A percentile compares a stretch with the other conserved stretches of the same genome.
Evolutionary conservation across 1,140 invertebrate genomes (phyloP).

Genomic region (Formica exsecta): DNA sequence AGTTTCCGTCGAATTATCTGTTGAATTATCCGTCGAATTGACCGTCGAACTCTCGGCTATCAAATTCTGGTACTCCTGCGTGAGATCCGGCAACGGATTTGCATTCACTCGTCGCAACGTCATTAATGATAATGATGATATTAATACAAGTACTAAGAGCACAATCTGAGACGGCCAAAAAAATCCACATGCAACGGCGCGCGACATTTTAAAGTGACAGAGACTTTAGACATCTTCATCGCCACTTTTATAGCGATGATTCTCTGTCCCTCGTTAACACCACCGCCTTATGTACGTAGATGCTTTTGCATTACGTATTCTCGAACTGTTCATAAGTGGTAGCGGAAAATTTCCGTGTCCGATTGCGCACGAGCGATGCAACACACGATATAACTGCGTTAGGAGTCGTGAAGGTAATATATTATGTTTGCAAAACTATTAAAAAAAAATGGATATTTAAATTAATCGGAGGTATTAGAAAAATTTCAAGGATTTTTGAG

Average conservation of each 20-base stretch:
- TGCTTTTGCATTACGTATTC: constrained; percentile 64
- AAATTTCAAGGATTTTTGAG: neutral
- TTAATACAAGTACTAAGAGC: constrained; percentile 31
- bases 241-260: constrained; percentile 62
- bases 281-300: constrained; percentile 24
- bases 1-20: constrained; percentile 33
- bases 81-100: constrained; percentile 17
- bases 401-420: neutral
- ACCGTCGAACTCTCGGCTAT: neutral
- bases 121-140: constrained; percentile 10
- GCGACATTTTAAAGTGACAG: constrained; percentile 61
- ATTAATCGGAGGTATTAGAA: neutral
- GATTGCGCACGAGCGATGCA: neutral
- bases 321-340: constrained; percentile 66
- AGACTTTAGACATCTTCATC: neutral
- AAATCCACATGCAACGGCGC: neutral
- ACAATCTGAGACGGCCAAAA: neutral
- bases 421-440: neutral
- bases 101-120: constrained; percentile 20
- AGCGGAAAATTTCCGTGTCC: constrained; percentile 66
- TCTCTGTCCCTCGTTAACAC: constrained; percentile 58
- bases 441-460: neutral
- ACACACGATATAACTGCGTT: neutral
- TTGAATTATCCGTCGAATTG: constrained; percentile 14
- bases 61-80: neutral